Evolutionary conservation across 2,888 invertebrate genomes (phyloP).

Genomic region (Heliconius cydno): DNA sequence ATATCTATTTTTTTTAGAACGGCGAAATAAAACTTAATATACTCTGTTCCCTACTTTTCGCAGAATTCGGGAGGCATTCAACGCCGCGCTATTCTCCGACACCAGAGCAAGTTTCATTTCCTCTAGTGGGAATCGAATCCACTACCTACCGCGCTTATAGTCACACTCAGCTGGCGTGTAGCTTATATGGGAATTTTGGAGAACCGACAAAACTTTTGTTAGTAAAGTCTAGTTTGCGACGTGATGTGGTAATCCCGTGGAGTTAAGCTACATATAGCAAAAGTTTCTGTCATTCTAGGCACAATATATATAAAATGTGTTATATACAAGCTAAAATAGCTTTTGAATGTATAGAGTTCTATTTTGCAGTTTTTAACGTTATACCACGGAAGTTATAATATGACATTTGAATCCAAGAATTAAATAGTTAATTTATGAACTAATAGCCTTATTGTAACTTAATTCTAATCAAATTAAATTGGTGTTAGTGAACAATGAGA

Average conservation of each 20-base stretch:
- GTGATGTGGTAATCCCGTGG: conserved; percentile 2
- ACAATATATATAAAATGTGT: background rate
- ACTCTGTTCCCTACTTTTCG: no score
- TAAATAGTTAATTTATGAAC: background rate
- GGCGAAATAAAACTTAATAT: background rate
- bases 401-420: background rate
- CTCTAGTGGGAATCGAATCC: no score
- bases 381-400: background rate
- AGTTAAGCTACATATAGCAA: background rate
- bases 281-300: conserved; percentile 10
- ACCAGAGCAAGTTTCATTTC: no score
- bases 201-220: conserved; percentile 8
- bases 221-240: background rate
- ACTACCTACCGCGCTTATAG: no score
- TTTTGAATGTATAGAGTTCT: background rate
- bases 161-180: no score
- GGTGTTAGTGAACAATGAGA: no score
- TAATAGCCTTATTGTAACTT: background rate
- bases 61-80: no score
- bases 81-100: no score
- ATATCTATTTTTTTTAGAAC: background rate
- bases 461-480: background rate
- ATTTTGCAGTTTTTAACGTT: background rate
- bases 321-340: background rate
- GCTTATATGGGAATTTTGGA: background rate